phyloP scores from a whole-genome alignment of 2,888 invertebrate genomes.

The Microplitis manilae region DNA sequence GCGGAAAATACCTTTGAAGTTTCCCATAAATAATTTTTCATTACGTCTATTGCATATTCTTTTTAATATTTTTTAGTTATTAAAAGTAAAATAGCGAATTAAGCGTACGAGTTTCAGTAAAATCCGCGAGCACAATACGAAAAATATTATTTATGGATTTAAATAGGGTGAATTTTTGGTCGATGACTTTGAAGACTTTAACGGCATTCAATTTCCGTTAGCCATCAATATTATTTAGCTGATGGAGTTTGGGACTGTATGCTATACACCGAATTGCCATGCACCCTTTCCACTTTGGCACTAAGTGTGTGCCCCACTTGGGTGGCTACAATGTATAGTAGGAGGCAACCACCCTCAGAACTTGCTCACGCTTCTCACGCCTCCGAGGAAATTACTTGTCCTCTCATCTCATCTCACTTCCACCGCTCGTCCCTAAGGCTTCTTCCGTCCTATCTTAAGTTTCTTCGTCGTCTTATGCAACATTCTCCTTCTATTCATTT shows the following conservation, averaged over 20 bases:
- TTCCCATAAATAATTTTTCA: not conserved
- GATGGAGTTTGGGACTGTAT: constrained; percentile 61
- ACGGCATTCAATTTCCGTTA: constrained; percentile 72
- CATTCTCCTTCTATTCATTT: not conserved
- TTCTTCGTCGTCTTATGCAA: constrained; percentile 32
- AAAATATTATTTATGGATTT: constrained; percentile 69
- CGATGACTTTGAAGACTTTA: constrained; percentile 67
- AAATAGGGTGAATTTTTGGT: constrained; percentile 57
- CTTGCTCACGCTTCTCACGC: constrained; percentile 70
- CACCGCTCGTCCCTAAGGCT: constrained; percentile 42
- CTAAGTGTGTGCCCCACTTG: constrained; percentile 1
- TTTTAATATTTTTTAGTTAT: not conserved
- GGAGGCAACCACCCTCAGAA: constrained; percentile 25
- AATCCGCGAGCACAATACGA: constrained; percentile 67
- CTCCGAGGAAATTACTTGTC: constrained; percentile 71
- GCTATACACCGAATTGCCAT: constrained; percentile 19
- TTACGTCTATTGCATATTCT: not conserved
- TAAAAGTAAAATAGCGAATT: not conserved
- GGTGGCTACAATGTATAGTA: not conserved
- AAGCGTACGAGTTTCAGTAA: constrained; percentile 42
- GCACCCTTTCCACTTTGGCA: constrained; percentile 7
- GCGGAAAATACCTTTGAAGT: not conserved
- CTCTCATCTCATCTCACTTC: constrained; percentile 52
- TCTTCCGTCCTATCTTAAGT: constrained; percentile 38
- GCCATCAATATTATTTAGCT: constrained; percentile 72